phyloP scores from a whole-genome alignment of 2,888 invertebrate species.

The Mesoligia furuncula region DNA sequence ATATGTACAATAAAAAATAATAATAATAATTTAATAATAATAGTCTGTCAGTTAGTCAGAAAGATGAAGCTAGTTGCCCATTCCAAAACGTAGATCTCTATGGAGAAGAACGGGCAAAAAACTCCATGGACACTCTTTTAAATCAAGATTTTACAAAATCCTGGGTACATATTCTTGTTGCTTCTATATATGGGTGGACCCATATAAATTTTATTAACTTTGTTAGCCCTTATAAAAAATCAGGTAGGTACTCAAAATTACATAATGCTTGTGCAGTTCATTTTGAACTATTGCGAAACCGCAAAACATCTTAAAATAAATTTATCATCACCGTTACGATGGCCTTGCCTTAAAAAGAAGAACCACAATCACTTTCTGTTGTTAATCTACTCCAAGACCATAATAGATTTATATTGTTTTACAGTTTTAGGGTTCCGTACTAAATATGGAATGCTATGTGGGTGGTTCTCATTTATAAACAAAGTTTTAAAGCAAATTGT shows the following conservation, averaged over 20 bases:
- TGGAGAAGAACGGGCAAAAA: too few species aligned
- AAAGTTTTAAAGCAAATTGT: slow-evolving; percentile 34
- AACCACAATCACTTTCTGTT: slow-evolving; percentile 30
- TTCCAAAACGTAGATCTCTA: too few species aligned
- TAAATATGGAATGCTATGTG: slow-evolving; percentile 39
- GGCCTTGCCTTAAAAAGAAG: neutral
- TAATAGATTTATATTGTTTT: slow-evolving; percentile 41
- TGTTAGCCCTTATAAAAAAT: neutral
- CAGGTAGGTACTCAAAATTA: neutral
- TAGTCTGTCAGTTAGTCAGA: too few species aligned
- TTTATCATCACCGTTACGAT: slow-evolving; percentile 4
- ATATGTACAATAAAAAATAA: too few species aligned
- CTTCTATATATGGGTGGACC: too few species aligned
- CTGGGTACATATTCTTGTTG: too few species aligned
- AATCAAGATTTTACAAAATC: too few species aligned
- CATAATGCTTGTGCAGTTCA: neutral
- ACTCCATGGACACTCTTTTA: too few species aligned
- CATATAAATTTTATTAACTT: too few species aligned
- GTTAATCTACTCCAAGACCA: slow-evolving; percentile 7
- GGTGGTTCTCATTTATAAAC: slow-evolving; percentile 47
- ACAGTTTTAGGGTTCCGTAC: slow-evolving; percentile 27
- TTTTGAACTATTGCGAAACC: neutral
- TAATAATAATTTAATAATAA: too few species aligned
- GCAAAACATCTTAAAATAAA: neutral
- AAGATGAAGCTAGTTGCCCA: too few species aligned